Evolutionary conservation across 2,888 invertebrate species (phyloP), one percentile per base, ranked within the genome.

Genomic region (Neocrepidodera transversa): DNA sequence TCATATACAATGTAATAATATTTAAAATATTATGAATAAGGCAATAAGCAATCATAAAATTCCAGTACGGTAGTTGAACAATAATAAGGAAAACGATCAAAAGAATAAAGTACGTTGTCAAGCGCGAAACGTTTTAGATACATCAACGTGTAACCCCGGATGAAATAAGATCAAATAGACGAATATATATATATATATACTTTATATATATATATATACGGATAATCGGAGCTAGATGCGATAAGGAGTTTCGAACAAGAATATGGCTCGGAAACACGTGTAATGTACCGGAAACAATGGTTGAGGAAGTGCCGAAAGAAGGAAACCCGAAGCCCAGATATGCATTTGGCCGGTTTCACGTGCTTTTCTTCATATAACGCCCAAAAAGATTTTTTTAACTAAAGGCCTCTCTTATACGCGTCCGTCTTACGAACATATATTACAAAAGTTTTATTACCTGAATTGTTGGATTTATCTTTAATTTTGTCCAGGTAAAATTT

Each of bases 271-370:
- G 77, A 78, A 78, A 77, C 74, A 70, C 71, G 74, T 73, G 72
- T 78, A 79, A 79, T 79, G 78, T 78, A 78, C 73, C 77, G 79
- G 79, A 79, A 79, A 76, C 76, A 74, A 77, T 77, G 74, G 72
- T 71, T 76, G 76, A 78, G 75, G 72, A 76, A 78, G 75, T 76
- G 74, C 71, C 69, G 72, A 53, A 59, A 62, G 59, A 42, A n/a
- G n/a, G n/a, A n/a, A n/a, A n/a, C n/a, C n/a, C n/a, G n/a, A n/a
- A n/a, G n/a, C n/a, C n/a, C n/a, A n/a, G n/a, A n/a, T n/a, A n/a
- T n/a, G n/a, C n/a, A n/a, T 57, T 61, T 54, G 30, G 58, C n/a
- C 57, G 56, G 48, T 26, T 40, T 30, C 23, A 36, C 18, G 32
- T 16, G 26, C 42, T 8, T 17, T 40, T 40, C 40, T 40, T 40